Percentiles rank a stretch among this genome's conserved stretches.
These are phyloP conservation scores for Fragum whitleyi DNA, from an alignment of 2,888 invertebrate species.

Conservation along the genomic window DNA sequence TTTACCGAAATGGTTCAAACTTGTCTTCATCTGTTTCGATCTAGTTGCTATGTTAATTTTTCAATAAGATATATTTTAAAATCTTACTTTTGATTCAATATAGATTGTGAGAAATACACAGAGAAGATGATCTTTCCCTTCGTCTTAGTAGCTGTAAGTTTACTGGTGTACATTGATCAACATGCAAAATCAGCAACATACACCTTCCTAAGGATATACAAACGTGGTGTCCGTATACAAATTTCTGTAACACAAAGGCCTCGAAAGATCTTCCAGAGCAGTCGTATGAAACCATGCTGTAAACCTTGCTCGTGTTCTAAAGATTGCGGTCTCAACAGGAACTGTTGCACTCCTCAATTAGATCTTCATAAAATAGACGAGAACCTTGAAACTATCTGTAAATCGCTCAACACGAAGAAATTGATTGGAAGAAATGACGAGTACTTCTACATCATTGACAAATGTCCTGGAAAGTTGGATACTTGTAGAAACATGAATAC, in stretches of 20 bases:
- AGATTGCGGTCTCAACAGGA: not conserved
- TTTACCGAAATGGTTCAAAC: too few species aligned
- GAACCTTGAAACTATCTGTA: not conserved
- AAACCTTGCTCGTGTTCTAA: not conserved
- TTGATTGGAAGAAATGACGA: not conserved
- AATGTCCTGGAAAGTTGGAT: not conserved
- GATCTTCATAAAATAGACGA: not conserved
- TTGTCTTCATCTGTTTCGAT: too few species aligned
- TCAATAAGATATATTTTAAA: too few species aligned
- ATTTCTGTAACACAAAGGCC: not conserved
- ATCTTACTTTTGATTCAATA: too few species aligned
- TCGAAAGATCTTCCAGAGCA: not conserved
- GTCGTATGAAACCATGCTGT: not conserved
- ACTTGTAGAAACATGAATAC: not conserved
- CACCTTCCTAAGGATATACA: not conserved
- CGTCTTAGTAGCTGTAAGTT: not conserved
- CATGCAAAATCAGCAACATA: not conserved
- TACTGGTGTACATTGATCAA: not conserved
- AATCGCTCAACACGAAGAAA: not conserved
- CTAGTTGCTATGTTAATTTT: too few species aligned
- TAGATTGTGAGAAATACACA: too few species aligned
- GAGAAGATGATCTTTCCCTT: not conserved
- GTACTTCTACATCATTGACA: not conserved
- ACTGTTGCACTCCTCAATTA: not conserved
- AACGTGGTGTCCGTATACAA: not conserved